Evolutionary conservation across 2,113 vertebrate genomes (phyloP).

Genomic region (Nibea coibor): DNA sequence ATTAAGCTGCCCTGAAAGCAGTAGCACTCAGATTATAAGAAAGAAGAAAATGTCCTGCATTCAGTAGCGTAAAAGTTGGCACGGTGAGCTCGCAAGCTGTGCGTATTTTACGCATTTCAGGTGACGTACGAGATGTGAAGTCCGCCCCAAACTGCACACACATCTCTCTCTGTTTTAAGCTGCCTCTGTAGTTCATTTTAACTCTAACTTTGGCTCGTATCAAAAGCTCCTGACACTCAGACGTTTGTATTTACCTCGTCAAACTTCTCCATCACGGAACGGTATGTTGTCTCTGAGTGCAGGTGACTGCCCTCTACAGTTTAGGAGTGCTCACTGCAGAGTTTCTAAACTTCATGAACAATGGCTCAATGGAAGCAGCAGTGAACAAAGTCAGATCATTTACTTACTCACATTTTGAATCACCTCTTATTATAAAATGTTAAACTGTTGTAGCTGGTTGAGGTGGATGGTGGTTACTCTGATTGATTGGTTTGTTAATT

Average conservation of each 20-base stretch:
- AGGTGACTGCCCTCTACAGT: conserved; percentile 11
- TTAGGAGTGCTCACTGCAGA: conserved; percentile 28
- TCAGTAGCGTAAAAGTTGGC: too few species aligned
- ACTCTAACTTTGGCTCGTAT: background rate
- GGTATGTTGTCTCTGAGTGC: background rate
- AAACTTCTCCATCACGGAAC: conserved; percentile 50
- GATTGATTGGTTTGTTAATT: too few species aligned
- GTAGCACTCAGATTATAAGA: too few species aligned
- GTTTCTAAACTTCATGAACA: background rate
- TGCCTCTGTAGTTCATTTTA: background rate
- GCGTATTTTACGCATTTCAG: background rate
- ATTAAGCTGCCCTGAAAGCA: too few species aligned
- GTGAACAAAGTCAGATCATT: background rate
- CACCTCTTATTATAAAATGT: background rate
- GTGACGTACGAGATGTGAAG: background rate
- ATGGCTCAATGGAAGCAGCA: background rate
- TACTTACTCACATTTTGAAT: background rate
- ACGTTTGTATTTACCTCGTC: conserved; percentile 57
- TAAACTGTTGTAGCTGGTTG: too few species aligned
- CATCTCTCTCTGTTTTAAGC: background rate
- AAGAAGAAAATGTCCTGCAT: too few species aligned
- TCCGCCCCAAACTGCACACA: background rate
- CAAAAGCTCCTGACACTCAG: too few species aligned
- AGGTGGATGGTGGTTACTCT: too few species aligned
- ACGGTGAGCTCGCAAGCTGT: background rate